phyloP scores from a whole-genome alignment of 1,140 invertebrate genomes.

The Ctenoplectra terminalis region DNA sequence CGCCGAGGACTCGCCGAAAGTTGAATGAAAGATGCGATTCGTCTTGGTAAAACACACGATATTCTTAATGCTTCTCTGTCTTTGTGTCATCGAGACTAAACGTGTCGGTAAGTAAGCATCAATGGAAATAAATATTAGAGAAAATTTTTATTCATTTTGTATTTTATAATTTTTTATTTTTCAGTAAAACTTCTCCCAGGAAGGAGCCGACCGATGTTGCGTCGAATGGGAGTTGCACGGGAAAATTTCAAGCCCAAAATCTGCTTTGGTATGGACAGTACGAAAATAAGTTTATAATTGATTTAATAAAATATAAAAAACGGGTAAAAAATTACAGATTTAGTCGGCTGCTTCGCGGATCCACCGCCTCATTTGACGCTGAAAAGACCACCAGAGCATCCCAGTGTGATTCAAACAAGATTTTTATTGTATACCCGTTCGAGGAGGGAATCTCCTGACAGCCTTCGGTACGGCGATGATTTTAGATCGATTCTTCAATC shows the following conservation, averaged over 20 bases:
- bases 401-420: conserved; percentile 81
- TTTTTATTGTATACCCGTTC: conserved; percentile 80
- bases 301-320: not conserved
- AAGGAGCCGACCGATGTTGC: conserved; percentile 73
- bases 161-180: conserved; percentile 40
- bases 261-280: conserved; percentile 77
- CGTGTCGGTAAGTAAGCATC: not conserved
- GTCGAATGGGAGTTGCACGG: conserved; percentile 61
- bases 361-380: conserved; percentile 75
- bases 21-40: conserved; percentile 40
- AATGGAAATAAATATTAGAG: not conserved
- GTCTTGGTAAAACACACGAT: not conserved
- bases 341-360: conserved; percentile 82
- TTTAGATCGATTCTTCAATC: conserved; percentile 77
- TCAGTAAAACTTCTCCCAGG: conserved; percentile 66
- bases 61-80: not conserved
- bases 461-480: conserved; percentile 77
- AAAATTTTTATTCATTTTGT: no score
- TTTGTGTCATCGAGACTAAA: not conserved
- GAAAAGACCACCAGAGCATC: conserved; percentile 82
- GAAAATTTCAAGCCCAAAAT: conserved; percentile 74
- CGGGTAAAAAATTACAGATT: conserved; percentile 72
- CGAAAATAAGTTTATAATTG: not conserved
- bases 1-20: not conserved
- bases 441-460: conserved; percentile 68